These are phyloP conservation scores for Coluber constrictor DNA, from an alignment of 2,797 vertebrate genomes.

Conservation along the genomic window DNA sequence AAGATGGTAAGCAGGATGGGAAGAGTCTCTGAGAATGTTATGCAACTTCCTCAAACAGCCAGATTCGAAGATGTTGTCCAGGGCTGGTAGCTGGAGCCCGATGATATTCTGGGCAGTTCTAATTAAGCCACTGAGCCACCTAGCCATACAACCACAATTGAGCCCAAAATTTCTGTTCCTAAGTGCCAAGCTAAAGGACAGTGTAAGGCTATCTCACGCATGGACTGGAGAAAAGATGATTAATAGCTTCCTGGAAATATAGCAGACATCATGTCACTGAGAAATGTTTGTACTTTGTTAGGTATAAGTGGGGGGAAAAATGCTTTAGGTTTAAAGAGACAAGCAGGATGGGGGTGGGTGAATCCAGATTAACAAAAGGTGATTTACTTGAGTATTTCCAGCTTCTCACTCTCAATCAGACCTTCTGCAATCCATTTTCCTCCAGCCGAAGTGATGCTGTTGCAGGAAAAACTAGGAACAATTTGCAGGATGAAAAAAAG, in stretches of 20 bases:
- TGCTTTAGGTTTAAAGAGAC: not conserved
- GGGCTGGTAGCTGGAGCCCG: too few species aligned
- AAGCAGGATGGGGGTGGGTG: not conserved
- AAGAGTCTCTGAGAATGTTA: too few species aligned
- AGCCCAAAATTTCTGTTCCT: too few species aligned
- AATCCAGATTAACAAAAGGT: not conserved
- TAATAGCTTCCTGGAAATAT: not conserved
- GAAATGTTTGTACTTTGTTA: not conserved
- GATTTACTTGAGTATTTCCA: slow-evolving; percentile 82
- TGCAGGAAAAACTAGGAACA: slow-evolving; percentile 76
- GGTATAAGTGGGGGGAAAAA: not conserved
- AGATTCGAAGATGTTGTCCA: too few species aligned
- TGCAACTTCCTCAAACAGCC: too few species aligned
- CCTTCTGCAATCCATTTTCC: slow-evolving; percentile 73
- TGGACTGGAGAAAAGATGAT: not conserved
- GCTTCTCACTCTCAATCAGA: slow-evolving; percentile 65
- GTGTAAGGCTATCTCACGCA: not conserved
- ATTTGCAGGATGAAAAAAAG: not conserved
- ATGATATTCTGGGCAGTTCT: too few species aligned
- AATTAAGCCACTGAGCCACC: too few species aligned
- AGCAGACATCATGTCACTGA: not conserved
- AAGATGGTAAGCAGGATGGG: too few species aligned
- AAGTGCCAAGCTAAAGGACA: not conserved
- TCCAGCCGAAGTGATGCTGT: slow-evolving; percentile 68
- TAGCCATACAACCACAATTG: too few species aligned